phyloP scores from a whole-genome alignment of 2,888 invertebrate genomes.

The Spodoptera littoralis region DNA sequence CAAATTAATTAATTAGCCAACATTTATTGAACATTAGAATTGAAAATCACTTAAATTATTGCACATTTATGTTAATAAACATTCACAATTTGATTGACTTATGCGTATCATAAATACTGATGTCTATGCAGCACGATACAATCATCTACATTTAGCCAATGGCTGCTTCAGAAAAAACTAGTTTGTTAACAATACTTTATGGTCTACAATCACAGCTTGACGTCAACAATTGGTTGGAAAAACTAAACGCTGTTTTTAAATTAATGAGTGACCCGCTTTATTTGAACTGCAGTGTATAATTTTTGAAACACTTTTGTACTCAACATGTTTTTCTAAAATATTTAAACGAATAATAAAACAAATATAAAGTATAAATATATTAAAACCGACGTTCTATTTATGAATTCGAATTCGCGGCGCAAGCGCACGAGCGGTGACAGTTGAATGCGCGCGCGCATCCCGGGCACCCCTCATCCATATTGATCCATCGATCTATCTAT shows the following conservation, averaged over 20 bases:
- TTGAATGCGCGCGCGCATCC: conserved; percentile 77
- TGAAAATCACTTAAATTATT: conserved; percentile 36
- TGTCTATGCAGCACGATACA: conserved; percentile 1
- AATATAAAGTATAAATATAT: conserved; percentile 59
- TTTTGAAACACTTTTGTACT: no score
- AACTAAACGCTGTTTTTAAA: conserved; percentile 3
- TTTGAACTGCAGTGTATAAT: conserved; percentile 17
- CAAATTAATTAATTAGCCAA: conserved; percentile 43
- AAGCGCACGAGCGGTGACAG: conserved; percentile 72
- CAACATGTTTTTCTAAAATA: not conserved
- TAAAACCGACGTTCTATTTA: conserved; percentile 65
- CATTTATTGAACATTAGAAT: conserved; percentile 35
- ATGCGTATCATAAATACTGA: conserved; percentile 27
- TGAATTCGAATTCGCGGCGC: conserved; percentile 60
- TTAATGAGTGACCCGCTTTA: conserved; percentile 8
- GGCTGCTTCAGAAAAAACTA: not conserved
- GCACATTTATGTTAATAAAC: conserved; percentile 36
- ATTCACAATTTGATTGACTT: conserved; percentile 39
- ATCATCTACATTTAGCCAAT: not conserved
- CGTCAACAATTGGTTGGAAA: not conserved
- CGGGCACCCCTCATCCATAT: conserved; percentile 75
- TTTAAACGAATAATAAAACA: conserved; percentile 19
- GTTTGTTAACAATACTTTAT: conserved; percentile 10
- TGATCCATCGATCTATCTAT: conserved; percentile 76
- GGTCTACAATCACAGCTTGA: not conserved